Conservation (phyloP, 2,113 vertebrate genomes). For the Eonycteris spelaea region DNA sequence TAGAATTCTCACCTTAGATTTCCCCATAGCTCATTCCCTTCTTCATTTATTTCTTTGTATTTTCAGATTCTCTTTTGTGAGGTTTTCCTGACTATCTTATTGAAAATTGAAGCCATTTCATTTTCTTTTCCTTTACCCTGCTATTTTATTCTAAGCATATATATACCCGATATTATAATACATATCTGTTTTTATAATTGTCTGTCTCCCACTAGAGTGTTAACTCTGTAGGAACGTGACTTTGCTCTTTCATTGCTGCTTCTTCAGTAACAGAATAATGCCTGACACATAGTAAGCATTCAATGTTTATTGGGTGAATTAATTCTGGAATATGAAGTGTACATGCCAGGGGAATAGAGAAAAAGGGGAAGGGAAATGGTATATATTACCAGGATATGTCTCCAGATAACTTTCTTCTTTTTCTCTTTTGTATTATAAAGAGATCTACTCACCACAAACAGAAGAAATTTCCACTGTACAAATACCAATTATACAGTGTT, state of each 20-base stretch:
- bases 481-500: background rate
- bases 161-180: background rate
- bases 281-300: background rate
- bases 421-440: slow-evolving; percentile 6
- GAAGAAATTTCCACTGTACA: background rate
- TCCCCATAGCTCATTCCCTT: background rate
- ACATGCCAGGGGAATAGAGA: background rate
- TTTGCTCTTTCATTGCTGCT: slow-evolving; percentile 6
- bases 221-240: background rate
- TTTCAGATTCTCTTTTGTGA: background rate
- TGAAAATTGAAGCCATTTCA: background rate
- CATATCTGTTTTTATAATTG: background rate
- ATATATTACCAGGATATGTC: background rate
- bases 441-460: background rate
- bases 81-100: background rate
- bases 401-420: background rate
- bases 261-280: slow-evolving; percentile 42
- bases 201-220: background rate
- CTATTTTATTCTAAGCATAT: background rate
- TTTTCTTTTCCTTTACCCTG: background rate
- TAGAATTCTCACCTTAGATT: background rate
- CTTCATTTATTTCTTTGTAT: background rate
- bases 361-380: background rate
- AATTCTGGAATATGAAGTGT: slow-evolving; percentile 18
- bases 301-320: slow-evolving; percentile 29